Percentiles rank a stretch among this genome's conserved stretches.
These are phyloP conservation scores for Oostethus manadensis DNA, from an alignment of 2,113 vertebrate genomes.

Conservation along the genomic window DNA sequence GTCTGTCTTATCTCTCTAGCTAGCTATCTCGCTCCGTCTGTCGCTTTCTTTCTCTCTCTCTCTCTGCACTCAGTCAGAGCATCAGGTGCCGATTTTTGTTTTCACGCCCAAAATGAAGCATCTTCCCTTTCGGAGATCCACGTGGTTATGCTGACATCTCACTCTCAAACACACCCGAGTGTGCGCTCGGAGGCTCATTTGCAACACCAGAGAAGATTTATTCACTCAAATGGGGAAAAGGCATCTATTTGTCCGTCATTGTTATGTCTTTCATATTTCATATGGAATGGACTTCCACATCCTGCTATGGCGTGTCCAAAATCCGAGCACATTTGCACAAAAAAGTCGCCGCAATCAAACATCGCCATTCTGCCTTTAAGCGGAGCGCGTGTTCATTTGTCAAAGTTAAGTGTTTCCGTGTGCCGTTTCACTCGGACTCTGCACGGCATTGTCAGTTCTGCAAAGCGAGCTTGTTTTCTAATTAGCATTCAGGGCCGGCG, in stretches of 20 bases:
- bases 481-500: conserved; percentile 60
- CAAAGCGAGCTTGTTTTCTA: conserved; percentile 38
- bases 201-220: background rate
- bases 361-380: background rate
- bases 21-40: no score
- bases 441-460: conserved; percentile 36
- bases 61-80: background rate
- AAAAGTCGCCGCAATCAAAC: background rate
- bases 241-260: background rate
- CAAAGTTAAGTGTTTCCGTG: conserved; percentile 46
- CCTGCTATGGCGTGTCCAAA: no score
- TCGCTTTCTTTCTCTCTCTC: no score
- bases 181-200: background rate
- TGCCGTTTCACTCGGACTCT: conserved; percentile 36
- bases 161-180: background rate
- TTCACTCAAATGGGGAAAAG: background rate
- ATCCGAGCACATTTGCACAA: no score
- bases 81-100: background rate
- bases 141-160: conserved; percentile 3
- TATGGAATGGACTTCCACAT: no score
- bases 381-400: conserved; percentile 25
- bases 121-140: background rate
- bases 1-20: no score
- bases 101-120: background rate
- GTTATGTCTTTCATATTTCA: no score